Percentiles rank a stretch among this genome's conserved stretches.
Conservation (phyloP, 2,888 invertebrate genomes). For the Megamerina dolium region DNA sequence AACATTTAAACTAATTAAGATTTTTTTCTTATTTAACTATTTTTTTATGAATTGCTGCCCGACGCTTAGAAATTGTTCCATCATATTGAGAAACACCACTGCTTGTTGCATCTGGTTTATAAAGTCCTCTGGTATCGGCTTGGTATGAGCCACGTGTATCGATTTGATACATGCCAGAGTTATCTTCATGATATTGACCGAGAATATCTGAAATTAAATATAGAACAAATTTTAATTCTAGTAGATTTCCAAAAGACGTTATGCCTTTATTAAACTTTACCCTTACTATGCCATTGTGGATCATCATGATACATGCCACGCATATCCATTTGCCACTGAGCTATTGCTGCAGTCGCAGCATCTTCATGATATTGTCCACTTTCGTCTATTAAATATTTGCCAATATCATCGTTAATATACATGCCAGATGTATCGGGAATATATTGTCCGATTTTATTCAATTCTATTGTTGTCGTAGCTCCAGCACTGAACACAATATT, state of each 20-base stretch:
- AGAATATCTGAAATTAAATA: too few relatives aligned
- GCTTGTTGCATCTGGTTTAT: background rate
- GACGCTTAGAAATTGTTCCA: too few relatives aligned
- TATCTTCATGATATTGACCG: background rate
- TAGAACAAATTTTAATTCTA: too few relatives aligned
- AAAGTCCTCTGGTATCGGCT: constrained; percentile 6
- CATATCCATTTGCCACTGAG: constrained; percentile 2
- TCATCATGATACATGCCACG: constrained; percentile 9
- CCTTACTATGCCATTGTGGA: constrained; percentile 8
- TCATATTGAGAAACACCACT: too few relatives aligned
- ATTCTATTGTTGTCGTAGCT: too few relatives aligned
- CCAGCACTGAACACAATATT: too few relatives aligned
- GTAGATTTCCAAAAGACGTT: too few relatives aligned
- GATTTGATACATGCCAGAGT: background rate
- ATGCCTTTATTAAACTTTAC: too few relatives aligned
- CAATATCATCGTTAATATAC: constrained; percentile 4
- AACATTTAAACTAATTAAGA: too few relatives aligned
- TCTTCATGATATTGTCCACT: constrained; percentile 2
- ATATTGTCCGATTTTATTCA: too few relatives aligned
- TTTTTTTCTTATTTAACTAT: too few relatives aligned
- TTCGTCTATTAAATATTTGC: constrained; percentile 4
- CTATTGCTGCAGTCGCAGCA: background rate
- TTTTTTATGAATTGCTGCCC: too few relatives aligned
- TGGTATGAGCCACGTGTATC: constrained; percentile 3
- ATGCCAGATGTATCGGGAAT: background rate